phyloP scores from a whole-genome alignment of 2,797 vertebrate genomes.

The Brachymystax lenok region DNA sequence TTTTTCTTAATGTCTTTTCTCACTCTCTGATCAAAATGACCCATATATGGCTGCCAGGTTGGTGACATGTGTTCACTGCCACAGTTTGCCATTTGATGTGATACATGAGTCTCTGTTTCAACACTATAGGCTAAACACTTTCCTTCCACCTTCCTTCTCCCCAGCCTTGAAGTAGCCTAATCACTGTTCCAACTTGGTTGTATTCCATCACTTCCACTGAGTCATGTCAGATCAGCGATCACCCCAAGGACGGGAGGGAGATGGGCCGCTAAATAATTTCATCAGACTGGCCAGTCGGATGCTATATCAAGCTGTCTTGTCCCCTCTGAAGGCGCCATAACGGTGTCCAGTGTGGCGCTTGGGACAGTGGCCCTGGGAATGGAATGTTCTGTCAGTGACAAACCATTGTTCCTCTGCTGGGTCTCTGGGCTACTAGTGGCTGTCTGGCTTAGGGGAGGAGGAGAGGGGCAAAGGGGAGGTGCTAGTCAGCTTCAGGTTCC shows the following conservation, averaged over 20 bases:
- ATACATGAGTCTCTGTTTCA: no score
- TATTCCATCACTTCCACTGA: not conserved
- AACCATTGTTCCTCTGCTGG: not conserved
- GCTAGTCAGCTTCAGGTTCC: not conserved
- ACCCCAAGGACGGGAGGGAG: not conserved
- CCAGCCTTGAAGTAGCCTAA: not conserved
- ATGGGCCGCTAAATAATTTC: not conserved
- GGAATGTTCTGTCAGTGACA: constrained; percentile 1
- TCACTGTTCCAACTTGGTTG: no score
- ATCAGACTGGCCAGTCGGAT: not conserved
- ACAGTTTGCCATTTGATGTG: not conserved
- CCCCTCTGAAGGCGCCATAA: not conserved
- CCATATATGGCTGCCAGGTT: constrained; percentile 31
- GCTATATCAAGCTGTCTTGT: not conserved
- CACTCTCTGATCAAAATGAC: constrained; percentile 32
- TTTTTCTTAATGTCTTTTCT: constrained; percentile 42
- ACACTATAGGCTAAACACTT: not conserved
- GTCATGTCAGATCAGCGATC: not conserved
- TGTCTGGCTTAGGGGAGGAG: not conserved
- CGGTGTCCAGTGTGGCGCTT: not conserved
- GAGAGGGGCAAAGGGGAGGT: not conserved
- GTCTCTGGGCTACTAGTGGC: constrained; percentile 1
- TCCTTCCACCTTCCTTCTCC: not conserved
- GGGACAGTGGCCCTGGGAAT: not conserved
- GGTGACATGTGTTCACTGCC: constrained; percentile 16